Base-by-base conservation (phyloP, 2,888 invertebrate genomes). In the Caenorhabditis becei region DNA sequence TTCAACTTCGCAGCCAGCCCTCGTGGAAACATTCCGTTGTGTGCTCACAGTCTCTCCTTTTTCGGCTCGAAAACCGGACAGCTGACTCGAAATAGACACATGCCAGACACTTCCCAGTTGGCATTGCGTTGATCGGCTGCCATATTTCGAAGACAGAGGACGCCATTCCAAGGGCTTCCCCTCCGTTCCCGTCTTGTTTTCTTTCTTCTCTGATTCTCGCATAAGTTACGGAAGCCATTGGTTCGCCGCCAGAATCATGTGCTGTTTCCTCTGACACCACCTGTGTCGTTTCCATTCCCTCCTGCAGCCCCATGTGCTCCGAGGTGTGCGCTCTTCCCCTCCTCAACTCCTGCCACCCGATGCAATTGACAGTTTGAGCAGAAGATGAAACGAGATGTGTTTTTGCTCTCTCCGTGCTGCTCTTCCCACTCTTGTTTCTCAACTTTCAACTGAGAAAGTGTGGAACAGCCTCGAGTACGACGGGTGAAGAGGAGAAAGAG, bases 291-390 rank as follows among this genome's bases (percentile, higher is more conserved):
- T 16, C 41, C 41, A 41, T 54, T 28, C n/a, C 14, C n/a, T 51
- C 7, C 24, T 24, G 28, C 20, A 2, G 10, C 2, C 2, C 37
- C 35, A 32, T 58, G 32, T 35, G 35, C 35, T 61, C 63, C 28
- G 54, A 54, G 44, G 47, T 51, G 61, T 66, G 56, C 49, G 61
- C 54, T 63, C 71, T 35, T 28, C n/a, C 28, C 32, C 18, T 59
- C n/a, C 56, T 20, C 26, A 11, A n/a, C 32, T 49, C 18, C 28
- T 67, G 54, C 54, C 62, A 44, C 54, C 28, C 51, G 20, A 74
- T 74, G 74, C 74, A 74, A 66, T 74, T 66, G 74, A 74, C 74
- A 74, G 65, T 74, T 74, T 66, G 51, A 59, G 59, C 28, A 61
- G 37, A 56, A 63, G 65, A 72, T 63, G 58, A 72, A 65, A 47